phyloP scores from a whole-genome alignment of 30 jellyfish, hydroid and myxozoan genomes.

The Hydractinia echinata region DNA sequence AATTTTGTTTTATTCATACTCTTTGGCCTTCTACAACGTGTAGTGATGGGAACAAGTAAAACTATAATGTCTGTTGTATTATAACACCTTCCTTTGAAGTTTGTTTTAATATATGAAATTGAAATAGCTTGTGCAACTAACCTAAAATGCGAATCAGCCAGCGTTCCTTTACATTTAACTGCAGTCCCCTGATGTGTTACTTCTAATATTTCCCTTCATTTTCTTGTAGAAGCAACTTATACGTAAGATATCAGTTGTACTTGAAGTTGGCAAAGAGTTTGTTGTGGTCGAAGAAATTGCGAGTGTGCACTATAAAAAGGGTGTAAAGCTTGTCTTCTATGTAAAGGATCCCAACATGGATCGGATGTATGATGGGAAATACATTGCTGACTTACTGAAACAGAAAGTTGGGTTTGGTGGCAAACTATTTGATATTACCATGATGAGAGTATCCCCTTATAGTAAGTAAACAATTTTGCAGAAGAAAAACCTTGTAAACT shows the following conservation, averaged over 20 bases:
- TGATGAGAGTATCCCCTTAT: constrained; percentile 82
- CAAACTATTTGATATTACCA: constrained; percentile 65
- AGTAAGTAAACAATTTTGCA: constrained; percentile 42
- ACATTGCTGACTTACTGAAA: constrained; percentile 77
- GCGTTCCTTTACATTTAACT: too few species aligned
- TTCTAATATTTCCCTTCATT: not conserved
- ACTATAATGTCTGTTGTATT: too few species aligned
- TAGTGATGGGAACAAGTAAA: too few species aligned
- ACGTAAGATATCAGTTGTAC: constrained; percentile 78
- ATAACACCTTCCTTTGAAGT: too few species aligned
- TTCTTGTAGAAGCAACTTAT: constrained; percentile 78
- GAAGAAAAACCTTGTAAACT: too few species aligned
- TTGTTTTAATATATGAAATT: too few species aligned
- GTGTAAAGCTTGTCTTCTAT: constrained; percentile 66
- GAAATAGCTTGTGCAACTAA: too few species aligned
- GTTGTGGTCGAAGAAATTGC: constrained; percentile 70
- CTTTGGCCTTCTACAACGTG: too few species aligned
- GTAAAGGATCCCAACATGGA: constrained; percentile 61
- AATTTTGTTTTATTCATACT: too few species aligned
- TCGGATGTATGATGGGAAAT: constrained; percentile 58
- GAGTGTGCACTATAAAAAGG: constrained; percentile 66
- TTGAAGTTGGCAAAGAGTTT: constrained; percentile 67
- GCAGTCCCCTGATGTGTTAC: too few species aligned
- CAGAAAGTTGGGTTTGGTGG: constrained; percentile 94
- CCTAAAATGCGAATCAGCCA: too few species aligned